Base-by-base conservation (phyloP, 2,888 invertebrate species). In the Automeris io region DNA sequence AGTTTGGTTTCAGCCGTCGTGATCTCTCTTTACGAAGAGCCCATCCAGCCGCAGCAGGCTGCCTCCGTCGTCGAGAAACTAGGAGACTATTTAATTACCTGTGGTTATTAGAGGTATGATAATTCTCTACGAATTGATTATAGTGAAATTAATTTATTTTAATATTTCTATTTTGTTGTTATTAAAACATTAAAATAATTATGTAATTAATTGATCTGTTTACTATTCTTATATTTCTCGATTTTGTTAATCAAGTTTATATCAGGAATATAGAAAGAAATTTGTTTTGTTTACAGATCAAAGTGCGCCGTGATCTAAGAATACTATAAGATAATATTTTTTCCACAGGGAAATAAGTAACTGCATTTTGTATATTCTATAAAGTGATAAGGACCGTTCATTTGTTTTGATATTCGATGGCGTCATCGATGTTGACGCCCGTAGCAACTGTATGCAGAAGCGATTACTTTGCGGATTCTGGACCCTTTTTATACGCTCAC, bases 41-140 rank as follows among this genome's bases (percentile, higher is more conserved):
- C 96, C 79, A 95, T 96, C 88, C 96, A 96, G 90, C 96, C 96
- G 87, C 96, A 96, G 88, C 96, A 96, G 90, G 96, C 96, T 77
- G 96, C 96, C 87, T 95, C 95, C 67, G 95, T 96, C 88, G 96
- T 96, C 88, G 96, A 96, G 92, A 96, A 96, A 91, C 91, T 96
- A 91, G 96, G 96, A 90, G 96, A 96, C 88, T 96, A 96, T 93
- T 93, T 96, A 91, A 92, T 96, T 90, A 93, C 92, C 90, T 96
- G 95, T 92, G 95, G 96, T 92, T 96, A 95, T 93, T 96, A 96
- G 92, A 91, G 90, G 90, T 90, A 69, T 73, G 79, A 58, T 46
- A 35, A 23, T 33, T 12, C n/a, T 31, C 12, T 35, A n/a, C 22
- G 13, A 37, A 31, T 11, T 32, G n/a, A n/a, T n/a, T n/a, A n/a